Evolutionary conservation across 2,888 invertebrate genomes (phyloP).

Genomic region (Podabrus alpinus): DNA sequence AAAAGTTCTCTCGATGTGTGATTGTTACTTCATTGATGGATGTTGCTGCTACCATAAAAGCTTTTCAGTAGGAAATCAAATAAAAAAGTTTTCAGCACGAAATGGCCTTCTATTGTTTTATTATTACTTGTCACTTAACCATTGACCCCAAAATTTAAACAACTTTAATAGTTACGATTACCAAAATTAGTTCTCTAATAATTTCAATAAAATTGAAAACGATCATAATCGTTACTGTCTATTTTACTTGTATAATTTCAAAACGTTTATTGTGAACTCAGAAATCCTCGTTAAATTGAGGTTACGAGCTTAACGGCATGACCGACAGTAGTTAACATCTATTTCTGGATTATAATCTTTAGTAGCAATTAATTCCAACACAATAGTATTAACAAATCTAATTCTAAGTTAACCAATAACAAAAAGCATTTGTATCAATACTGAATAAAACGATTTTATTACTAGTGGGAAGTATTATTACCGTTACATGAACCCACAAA

Average conservation of each 20-base stretch:
- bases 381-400: constrained; percentile 9
- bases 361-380: constrained; percentile 26
- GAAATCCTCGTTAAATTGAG: constrained; percentile 15
- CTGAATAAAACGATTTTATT: constrained; percentile 15
- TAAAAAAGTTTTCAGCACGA: not conserved
- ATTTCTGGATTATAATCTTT: constrained; percentile 26
- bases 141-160: not conserved
- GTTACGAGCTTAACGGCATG: constrained; percentile 25
- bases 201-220: not conserved
- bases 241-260: constrained; percentile 6
- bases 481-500: not conserved
- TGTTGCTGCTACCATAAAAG: not conserved
- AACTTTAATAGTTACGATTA: not conserved
- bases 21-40: not conserved
- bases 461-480: constrained; percentile 16
- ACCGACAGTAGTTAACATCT: constrained; percentile 26
- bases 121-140: not conserved
- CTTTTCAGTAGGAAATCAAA: not conserved
- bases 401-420: not conserved
- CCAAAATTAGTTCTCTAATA: not conserved
- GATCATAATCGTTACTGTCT: not conserved
- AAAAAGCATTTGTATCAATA: constrained; percentile 7
- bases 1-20: not conserved
- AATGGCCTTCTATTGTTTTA: not conserved
- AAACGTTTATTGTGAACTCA: constrained; percentile 22